phyloP scores from a whole-genome alignment of 1,140 invertebrate genomes.

The Micrasema minimum region DNA sequence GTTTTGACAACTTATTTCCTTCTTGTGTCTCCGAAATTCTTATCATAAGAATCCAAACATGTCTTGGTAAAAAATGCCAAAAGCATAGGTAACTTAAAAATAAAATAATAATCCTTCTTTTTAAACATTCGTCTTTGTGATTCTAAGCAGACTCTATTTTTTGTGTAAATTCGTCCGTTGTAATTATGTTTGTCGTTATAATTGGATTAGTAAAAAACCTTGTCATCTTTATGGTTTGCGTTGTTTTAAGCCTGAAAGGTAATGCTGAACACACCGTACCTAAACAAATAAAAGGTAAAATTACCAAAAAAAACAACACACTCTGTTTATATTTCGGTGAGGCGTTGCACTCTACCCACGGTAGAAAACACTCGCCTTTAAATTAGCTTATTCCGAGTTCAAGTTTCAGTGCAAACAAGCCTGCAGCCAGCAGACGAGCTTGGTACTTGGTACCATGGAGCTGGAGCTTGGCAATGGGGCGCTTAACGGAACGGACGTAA shows the following conservation, averaged over 20 bases:
- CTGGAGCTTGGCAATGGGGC: slow-evolving; percentile 5
- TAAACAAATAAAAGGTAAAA: slow-evolving; percentile 12
- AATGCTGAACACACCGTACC: neutral
- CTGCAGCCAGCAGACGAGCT: no score
- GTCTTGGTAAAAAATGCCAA: no score
- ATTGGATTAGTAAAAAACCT: neutral
- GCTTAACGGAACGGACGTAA: slow-evolving; percentile 5
- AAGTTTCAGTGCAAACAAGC: slow-evolving; percentile 27
- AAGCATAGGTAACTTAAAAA: no score
- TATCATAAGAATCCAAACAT: no score
- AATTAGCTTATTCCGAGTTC: slow-evolving; percentile 35
- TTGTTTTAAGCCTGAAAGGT: neutral
- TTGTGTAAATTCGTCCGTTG: no score
- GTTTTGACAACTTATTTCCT: no score
- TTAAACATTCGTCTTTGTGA: no score
- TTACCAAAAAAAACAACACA: slow-evolving; percentile 7
- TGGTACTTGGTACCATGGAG: no score
- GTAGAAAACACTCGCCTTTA: slow-evolving; percentile 36
- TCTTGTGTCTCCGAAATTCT: no score
- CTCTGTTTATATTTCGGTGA: slow-evolving; percentile 9
- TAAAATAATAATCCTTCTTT: no score
- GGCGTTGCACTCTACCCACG: neutral
- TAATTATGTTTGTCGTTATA: no score
- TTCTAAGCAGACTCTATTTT: no score
- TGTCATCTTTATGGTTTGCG: neutral